Evolutionary conservation across 2,888 invertebrate species (phyloP), one percentile per base, ranked within the genome.

Genomic region (Oligia latruncula): DNA sequence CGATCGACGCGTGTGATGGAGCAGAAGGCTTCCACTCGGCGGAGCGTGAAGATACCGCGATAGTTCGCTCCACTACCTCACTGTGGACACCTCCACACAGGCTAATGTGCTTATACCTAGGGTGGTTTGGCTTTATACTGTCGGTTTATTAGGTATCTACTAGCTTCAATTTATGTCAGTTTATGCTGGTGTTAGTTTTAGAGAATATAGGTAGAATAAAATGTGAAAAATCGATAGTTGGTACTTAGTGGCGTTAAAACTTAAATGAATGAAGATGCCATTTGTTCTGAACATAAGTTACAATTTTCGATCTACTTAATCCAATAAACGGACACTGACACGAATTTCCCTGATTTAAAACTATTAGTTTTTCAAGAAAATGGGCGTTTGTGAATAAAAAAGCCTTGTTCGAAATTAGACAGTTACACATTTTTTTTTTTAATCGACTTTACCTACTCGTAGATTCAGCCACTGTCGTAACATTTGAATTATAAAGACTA

Each of bases 31-130:
- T 96, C 96, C 93, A 87, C 95, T 95, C 93, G 92, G 85, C 90
- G 90, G 90, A 96, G 96, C 94, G 93, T 94, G 93, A 96, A 96
- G 96, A 96, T 96, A 95, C 94, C 95, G 94, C 94, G 96, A 96
- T 96, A 96, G 92, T 93, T 92, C 95, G 95, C 95, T 93, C 92
- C 95, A 92, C 94, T 95, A 95, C 93, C 93, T 94, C 95, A 92
- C 93, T 94, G 93, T 93, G 88, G 87, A 78, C 86, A 84, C 76
- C 83, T 86, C 84, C 60, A 66, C 29, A 67, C 71, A 62, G 70
- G 64, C 81, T 90, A 82, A 88, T 88, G 71, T 83, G 78, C 74
- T 84, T 78, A 84, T 80, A 74, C 60, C 83, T 81, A 76, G 68
- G 68, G 79, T 68, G 75, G 78, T n/a, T 68, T 60, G 76, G 72